Conservation (phyloP, 2,888 invertebrate species). For the Aphelenchoides bicaudatus region DNA sequence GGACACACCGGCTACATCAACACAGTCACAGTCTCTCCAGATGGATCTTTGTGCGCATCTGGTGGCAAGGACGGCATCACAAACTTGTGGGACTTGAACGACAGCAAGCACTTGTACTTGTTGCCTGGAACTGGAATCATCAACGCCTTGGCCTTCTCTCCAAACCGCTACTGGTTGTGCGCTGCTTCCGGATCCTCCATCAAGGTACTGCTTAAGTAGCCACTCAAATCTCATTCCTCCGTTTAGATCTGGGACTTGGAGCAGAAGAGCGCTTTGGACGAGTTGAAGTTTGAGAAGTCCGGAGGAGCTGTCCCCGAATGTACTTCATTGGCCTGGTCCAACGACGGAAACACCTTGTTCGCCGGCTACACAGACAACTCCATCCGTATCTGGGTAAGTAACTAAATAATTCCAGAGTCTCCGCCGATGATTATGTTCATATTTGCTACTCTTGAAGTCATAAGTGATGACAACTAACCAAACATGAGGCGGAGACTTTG, state of each 20-base stretch:
- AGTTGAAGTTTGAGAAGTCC: conserved; percentile 90
- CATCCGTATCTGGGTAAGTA: conserved; percentile 73
- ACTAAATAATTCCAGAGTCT: too few relatives aligned
- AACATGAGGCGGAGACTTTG: too few relatives aligned
- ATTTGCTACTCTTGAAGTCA: too few relatives aligned
- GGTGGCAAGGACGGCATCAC: conserved; percentile 91
- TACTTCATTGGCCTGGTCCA: conserved; percentile 87
- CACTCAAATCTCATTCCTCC: too few relatives aligned
- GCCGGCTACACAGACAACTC: conserved; percentile 89
- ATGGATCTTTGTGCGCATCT: conserved; percentile 98
- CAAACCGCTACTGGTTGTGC: conserved; percentile 95
- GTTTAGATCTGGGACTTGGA: conserved; percentile 99
- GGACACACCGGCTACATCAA: conserved; percentile 96
- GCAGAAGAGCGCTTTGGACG: conserved; percentile 98
- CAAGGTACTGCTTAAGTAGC: too few relatives aligned
- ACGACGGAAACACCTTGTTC: conserved; percentile 96
- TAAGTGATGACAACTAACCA: too few relatives aligned
- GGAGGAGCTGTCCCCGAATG: conserved; percentile 89
- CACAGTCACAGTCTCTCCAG: conserved; percentile 96
- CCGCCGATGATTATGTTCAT: too few relatives aligned
- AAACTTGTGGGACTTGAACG: conserved; percentile 98
- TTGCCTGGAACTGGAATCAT: conserved; percentile 96
- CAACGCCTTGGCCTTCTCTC: conserved; percentile 96
- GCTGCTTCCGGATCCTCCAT: conserved; percentile 96
- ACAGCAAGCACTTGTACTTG: conserved; percentile 97